phyloP scores from a whole-genome alignment of 2,888 invertebrate species.

The Neocrepidodera transversa region DNA sequence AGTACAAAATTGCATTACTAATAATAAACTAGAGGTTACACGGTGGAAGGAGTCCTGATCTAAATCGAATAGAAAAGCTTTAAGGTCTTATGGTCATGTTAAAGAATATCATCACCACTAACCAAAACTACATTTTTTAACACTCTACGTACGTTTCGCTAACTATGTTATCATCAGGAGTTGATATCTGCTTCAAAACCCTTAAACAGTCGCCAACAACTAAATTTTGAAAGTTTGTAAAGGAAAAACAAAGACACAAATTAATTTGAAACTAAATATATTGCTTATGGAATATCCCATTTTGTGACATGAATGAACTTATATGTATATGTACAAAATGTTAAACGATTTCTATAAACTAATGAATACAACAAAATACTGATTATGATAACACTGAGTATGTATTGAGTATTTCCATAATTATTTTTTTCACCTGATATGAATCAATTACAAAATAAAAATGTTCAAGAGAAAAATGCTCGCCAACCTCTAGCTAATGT shows the following conservation, averaged over 20 bases:
- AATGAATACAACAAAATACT: slow-evolving; percentile 45
- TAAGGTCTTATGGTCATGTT: no score
- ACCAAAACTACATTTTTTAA: no score
- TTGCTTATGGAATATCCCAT: slow-evolving; percentile 52
- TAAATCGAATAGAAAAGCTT: no score
- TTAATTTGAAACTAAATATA: slow-evolving; percentile 49
- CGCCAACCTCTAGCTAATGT: not conserved
- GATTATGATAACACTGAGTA: slow-evolving; percentile 50
- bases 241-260: slow-evolving; percentile 13
- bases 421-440: slow-evolving; percentile 61
- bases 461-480: slow-evolving; percentile 34
- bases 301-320: slow-evolving; percentile 44
- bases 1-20: no score
- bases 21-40: no score
- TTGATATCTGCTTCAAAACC: no score
- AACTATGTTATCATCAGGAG: no score
- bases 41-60: no score
- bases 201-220: no score
- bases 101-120: no score
- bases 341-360: slow-evolving; percentile 36
- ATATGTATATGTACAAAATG: slow-evolving; percentile 50
- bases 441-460: slow-evolving; percentile 59
- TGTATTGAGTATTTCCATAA: slow-evolving; percentile 52
- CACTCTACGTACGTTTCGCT: no score
- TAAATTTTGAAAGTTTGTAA: no score